A percentile compares a stretch with the other conserved stretches of the same genome.
These are phyloP conservation scores for Adela reaumurella DNA, from an alignment of 2,888 invertebrate species.

Conservation along the genomic window DNA sequence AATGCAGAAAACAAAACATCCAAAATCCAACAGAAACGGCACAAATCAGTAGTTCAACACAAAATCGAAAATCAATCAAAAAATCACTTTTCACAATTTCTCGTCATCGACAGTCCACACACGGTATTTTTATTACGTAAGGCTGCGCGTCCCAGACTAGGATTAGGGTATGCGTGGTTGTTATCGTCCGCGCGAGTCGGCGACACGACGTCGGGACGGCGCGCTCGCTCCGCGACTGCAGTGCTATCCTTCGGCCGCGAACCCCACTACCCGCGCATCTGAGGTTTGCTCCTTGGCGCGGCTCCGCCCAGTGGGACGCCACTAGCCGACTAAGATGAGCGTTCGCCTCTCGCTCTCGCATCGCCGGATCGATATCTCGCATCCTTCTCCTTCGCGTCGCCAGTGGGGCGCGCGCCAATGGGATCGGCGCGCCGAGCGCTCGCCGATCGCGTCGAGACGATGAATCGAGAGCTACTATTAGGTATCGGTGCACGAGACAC, in stretches of 20 bases:
- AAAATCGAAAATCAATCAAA: constrained; percentile 24
- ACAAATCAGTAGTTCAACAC: constrained; percentile 13
- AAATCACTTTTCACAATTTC: constrained; percentile 42
- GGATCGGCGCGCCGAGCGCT: constrained; percentile 36
- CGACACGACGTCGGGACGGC: constrained; percentile 28
- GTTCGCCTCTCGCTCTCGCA: constrained; percentile 44
- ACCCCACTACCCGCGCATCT: constrained; percentile 64
- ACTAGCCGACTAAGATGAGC: constrained; percentile 53
- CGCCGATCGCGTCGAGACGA: constrained; percentile 51
- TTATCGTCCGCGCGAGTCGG: constrained; percentile 43
- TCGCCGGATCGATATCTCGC: constrained; percentile 19
- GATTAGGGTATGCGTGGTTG: neutral
- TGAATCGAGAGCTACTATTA: constrained; percentile 58
- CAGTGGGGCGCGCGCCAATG: constrained; percentile 53
- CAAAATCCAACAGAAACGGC: constrained; percentile 11
- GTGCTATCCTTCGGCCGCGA: constrained; percentile 56
- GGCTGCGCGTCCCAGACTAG: constrained; percentile 14
- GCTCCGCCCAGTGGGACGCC: constrained; percentile 62
- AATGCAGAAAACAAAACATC: constrained; percentile 18
- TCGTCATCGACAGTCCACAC: neutral
- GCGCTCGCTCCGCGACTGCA: constrained; percentile 38
- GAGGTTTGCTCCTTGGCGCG: constrained; percentile 54
- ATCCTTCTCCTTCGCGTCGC: constrained; percentile 42
- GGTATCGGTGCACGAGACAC: constrained; percentile 48
- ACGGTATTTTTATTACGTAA: constrained; percentile 42